A percentile compares a stretch with the other conserved stretches of the same genome.
These are phyloP conservation scores for Aphaenogaster floridana DNA, from an alignment of 1,140 invertebrate species.

Conservation along the genomic window DNA sequence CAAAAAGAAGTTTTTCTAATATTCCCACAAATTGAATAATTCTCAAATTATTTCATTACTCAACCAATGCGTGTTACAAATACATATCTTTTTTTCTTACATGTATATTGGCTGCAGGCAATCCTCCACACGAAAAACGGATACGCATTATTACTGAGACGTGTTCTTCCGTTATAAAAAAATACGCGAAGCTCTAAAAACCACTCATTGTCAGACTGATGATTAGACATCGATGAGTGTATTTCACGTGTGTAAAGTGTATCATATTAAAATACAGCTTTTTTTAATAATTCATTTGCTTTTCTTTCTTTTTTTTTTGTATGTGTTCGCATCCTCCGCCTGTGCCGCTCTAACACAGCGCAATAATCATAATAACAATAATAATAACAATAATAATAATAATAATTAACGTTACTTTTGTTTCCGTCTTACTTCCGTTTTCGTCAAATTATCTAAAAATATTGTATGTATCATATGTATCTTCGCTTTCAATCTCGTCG, in stretches of 20 bases:
- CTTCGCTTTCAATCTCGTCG: conserved; percentile 43
- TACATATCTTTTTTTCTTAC: not conserved
- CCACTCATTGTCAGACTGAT: conserved; percentile 40
- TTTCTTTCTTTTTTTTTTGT: not conserved
- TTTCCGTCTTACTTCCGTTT: conserved; percentile 65
- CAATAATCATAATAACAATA: conserved; percentile 23
- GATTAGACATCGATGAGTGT: conserved; percentile 65
- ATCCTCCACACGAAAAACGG: not conserved
- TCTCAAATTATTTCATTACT: conserved; percentile 27
- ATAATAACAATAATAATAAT: conserved; percentile 43
- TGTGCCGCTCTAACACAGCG: not conserved
- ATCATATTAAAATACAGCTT: conserved; percentile 82
- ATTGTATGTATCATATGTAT: conserved; percentile 74
- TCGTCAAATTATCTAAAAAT: conserved; percentile 82
- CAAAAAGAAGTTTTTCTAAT: conserved; percentile 28
- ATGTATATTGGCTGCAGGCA: not conserved
- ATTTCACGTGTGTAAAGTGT: conserved; percentile 76
- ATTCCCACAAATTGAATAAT: conserved; percentile 48
- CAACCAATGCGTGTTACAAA: not conserved
- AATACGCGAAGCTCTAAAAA: conserved; percentile 38
- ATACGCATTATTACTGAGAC: not conserved
- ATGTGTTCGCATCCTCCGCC: not conserved
- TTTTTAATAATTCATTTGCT: conserved; percentile 37
- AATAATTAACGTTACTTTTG: conserved; percentile 68
- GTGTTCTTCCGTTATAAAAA: not conserved